Percentiles rank a stretch among this genome's conserved stretches.
Evolutionary conservation across 2,888 invertebrate genomes (phyloP).

Genomic region (Tethea ocularis): DNA sequence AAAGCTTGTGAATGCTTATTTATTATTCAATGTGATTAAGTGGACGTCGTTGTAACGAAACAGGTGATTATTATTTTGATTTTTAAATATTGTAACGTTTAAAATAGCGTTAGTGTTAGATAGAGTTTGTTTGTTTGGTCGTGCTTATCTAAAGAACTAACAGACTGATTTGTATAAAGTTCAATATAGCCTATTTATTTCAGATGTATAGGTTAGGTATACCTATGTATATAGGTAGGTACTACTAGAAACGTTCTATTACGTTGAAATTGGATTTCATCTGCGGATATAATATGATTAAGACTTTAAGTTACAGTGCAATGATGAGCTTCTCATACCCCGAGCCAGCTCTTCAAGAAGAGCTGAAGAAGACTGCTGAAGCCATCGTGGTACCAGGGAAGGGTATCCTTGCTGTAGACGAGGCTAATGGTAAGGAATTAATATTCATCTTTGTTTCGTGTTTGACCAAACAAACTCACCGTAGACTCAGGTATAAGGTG

Average conservation of each 20-base stretch:
- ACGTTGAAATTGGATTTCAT: no score
- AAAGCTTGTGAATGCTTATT: not conserved
- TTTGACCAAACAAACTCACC: no score
- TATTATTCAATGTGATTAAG: not conserved
- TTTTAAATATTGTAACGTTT: not conserved
- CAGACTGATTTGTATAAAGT: no score
- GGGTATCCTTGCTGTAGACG: constrained; percentile 98
- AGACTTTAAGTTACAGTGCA: constrained; percentile 15
- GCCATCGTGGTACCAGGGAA: constrained; percentile 95
- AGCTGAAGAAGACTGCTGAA: constrained; percentile 91
- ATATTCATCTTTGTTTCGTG: no score
- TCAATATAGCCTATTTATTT: no score
- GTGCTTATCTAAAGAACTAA: no score
- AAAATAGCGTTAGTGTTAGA: not conserved
- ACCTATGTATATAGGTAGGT: no score
- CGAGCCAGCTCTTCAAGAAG: constrained; percentile 90
- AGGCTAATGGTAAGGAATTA: constrained; percentile 89
- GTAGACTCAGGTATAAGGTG: no score
- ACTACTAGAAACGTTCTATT: no score
- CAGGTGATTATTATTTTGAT: not conserved
- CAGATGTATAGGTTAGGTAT: no score
- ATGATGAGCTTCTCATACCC: constrained; percentile 91
- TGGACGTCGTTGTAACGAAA: not conserved
- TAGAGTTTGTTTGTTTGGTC: no score
- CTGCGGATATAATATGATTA: no score